A percentile compares a stretch with the other conserved stretches of the same genome.
Evolutionary conservation across 2,797 vertebrate genomes (phyloP).

Genomic region (Margarornis squamiger): DNA sequence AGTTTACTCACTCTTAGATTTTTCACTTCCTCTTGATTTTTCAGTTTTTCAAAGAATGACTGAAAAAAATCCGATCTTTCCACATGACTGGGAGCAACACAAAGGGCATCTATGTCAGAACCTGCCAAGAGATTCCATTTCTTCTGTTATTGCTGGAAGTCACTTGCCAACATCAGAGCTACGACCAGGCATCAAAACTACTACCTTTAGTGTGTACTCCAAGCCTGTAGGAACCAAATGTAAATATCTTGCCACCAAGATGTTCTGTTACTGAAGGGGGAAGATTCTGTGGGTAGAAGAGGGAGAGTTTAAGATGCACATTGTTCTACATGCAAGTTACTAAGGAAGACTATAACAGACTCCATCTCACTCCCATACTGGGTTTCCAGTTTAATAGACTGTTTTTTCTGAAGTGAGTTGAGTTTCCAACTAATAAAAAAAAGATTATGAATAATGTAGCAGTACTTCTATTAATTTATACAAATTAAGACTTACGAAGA

Average conservation of each 20-base stretch:
- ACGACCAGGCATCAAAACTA: not conserved
- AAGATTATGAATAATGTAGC: not conserved
- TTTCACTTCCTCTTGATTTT: slow-evolving; percentile 90
- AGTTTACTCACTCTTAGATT: slow-evolving; percentile 90
- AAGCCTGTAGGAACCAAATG: slow-evolving; percentile 96
- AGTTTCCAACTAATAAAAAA: not conserved
- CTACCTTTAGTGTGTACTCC: slow-evolving; percentile 99
- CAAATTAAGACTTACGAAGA: not conserved
- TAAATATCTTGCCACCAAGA: slow-evolving; percentile 95
- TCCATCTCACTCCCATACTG: not conserved
- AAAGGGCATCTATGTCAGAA: slow-evolving; percentile 96
- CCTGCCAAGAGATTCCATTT: slow-evolving; percentile 76
- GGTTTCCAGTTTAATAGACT: not conserved
- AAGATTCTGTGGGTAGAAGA: slow-evolving; percentile 82
- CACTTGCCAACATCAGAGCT: not conserved
- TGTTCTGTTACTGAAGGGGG: slow-evolving; percentile 84
- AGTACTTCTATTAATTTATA: not conserved
- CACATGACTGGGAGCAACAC: slow-evolving; percentile 94
- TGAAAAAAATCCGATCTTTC: slow-evolving; percentile 95
- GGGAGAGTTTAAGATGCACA: not conserved
- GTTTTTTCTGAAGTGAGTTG: not conserved
- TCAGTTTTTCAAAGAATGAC: slow-evolving; percentile 96
- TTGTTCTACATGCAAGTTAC: not conserved
- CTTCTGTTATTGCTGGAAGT: not conserved
- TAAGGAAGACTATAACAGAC: not conserved